These are phyloP conservation scores for Myzus persicae DNA, from an alignment of 1,140 invertebrate species.

Conservation along the genomic window DNA sequence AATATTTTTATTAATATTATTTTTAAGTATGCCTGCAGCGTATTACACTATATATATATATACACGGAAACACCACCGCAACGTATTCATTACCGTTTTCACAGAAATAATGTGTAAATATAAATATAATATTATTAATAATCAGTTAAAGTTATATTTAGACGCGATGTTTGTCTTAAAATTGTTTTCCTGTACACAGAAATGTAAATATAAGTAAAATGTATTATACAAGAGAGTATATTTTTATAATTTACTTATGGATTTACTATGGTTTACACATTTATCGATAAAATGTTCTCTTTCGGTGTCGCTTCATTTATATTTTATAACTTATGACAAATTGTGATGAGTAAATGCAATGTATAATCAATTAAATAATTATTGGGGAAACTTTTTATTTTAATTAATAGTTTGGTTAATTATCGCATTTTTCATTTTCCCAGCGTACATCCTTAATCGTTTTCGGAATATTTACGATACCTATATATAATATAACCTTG, in stretches of 20 bases:
- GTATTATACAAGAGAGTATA: too few species aligned
- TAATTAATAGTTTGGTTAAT: conserved; percentile 19
- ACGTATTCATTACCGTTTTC: not conserved
- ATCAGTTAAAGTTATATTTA: not conserved
- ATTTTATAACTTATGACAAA: not conserved
- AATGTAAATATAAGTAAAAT: not conserved
- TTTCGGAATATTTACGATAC: not conserved
- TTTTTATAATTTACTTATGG: not conserved
- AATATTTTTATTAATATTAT: conserved; percentile 26
- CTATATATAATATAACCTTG: not conserved
- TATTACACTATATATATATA: not conserved
- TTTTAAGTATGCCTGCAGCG: not conserved
- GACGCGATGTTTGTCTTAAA: not conserved
- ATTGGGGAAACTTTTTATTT: not conserved
- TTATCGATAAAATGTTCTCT: not conserved
- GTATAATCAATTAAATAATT: not conserved
- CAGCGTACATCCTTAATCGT: not conserved
- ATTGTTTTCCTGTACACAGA: not conserved
- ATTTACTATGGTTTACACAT: not conserved
- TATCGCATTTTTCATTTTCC: not conserved
- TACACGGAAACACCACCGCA: not conserved
- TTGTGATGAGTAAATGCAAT: not conserved
- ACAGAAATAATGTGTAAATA: not conserved
- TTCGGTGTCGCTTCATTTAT: not conserved
- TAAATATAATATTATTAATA: not conserved